Conservation (phyloP, 2,797 vertebrate genomes). For the Salarias fasciatus region DNA sequence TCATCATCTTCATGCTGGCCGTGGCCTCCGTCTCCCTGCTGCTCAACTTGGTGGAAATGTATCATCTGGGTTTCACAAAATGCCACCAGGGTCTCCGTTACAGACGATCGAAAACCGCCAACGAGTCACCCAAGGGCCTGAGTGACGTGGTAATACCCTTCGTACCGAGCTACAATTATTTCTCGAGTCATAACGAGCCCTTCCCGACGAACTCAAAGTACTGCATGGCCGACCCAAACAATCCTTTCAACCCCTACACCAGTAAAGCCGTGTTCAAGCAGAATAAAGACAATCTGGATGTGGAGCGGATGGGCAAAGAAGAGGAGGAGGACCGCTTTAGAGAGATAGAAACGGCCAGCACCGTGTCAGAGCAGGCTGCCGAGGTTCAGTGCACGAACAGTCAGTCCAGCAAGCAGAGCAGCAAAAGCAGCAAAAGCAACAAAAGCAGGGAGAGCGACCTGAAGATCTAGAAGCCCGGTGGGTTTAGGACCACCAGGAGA, state of each 20-base stretch:
- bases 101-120: constrained; percentile 45
- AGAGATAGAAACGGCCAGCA: constrained; percentile 60
- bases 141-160: constrained; percentile 73
- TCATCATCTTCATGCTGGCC: constrained; percentile 91
- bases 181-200: constrained; percentile 58
- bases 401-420: constrained; percentile 85
- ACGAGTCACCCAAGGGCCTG: constrained; percentile 44
- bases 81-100: constrained; percentile 81
- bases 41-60: constrained; percentile 91
- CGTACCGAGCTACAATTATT: constrained; percentile 79
- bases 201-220: constrained; percentile 77
- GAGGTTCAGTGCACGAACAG: constrained; percentile 79
- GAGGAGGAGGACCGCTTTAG: constrained; percentile 65
- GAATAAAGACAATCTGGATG: constrained; percentile 87
- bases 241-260: constrained; percentile 75
- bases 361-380: constrained; percentile 47
- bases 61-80: constrained; percentile 88
- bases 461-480: constrained; percentile 71
- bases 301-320: constrained; percentile 79
- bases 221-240: constrained; percentile 71
- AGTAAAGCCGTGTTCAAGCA: constrained; percentile 82
- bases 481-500: constrained; percentile 1
- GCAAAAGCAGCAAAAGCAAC: constrained; percentile 78
- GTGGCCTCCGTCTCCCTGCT: constrained; percentile 88
- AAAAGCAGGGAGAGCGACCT: constrained; percentile 83